Evolutionary conservation across 2,113 vertebrate species (phyloP), one percentile per base, ranked within the genome.

Genomic region (Psilopogon haemacephalus): DNA sequence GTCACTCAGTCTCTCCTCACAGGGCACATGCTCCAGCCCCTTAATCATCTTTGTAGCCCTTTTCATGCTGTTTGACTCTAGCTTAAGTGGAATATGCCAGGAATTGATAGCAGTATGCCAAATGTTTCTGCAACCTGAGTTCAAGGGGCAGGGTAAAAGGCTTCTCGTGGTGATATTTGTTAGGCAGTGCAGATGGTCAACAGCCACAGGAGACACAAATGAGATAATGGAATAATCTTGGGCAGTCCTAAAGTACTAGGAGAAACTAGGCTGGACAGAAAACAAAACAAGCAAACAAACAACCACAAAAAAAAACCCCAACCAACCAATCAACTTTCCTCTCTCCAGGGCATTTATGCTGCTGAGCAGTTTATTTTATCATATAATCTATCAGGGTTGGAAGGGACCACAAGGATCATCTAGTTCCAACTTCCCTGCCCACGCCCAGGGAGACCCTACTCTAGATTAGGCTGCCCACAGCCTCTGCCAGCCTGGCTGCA

Each of bases 161-260:
- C 84, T 94, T 93, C 90, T 94, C 62, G 55, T 65, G 42, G 84
- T 26, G 56, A 52, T 63, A 24, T 33, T 91, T 76, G 71, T 96
- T 91, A 19, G 54, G 95, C 92, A 94, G 64, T 1, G 0, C 74
- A 85, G 91, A 95, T 91, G 84, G 84, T 97, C 97, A 97, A 97
- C 73, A 94, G 86, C 78, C 40, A 37, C 87, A 15, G 21, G 78
- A 96, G 93, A 93, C 72, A 32, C 63, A 94, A 91, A 59, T 62
- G 95, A 96, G 90, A 87, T 93, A 96, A 97, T 96, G 95, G 92
- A 96, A 94, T 93, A 90, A 91, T 91, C 93, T 73, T 97, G 75
- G 78, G 35, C 81, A 95, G 28, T 86, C 35, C 63, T 92, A 35
- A 91, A 90, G 30, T 60, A n/a, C 38, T 64, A 44, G 30, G 54